Conservation (phyloP, 2,888 invertebrate species). For the Toxonevra muliebris region DNA sequence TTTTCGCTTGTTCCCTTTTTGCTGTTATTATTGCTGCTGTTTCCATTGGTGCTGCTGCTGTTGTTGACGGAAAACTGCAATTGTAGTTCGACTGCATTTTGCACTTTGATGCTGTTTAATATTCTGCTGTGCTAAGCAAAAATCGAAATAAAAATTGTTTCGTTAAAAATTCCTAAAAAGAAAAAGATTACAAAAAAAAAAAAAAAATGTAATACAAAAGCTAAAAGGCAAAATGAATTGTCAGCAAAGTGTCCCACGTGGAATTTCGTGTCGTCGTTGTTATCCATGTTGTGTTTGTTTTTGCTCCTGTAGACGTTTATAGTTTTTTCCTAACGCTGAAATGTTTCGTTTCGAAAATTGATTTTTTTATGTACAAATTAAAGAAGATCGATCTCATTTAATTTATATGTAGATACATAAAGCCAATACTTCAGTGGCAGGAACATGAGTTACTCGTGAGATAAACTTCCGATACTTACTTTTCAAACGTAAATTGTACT, state of each 20-base stretch:
- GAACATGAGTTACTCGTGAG: too few species aligned
- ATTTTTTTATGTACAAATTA: too few species aligned
- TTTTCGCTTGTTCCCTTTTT: conserved; percentile 5
- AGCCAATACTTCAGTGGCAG: too few species aligned
- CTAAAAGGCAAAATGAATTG: conserved; percentile 32
- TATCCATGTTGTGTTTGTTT: too few species aligned
- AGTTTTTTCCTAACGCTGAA: too few species aligned
- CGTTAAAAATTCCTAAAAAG: conserved; percentile 24
- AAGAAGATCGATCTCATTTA: too few species aligned
- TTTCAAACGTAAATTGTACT: too few species aligned
- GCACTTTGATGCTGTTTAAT: conserved; percentile 41
- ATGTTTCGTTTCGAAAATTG: too few species aligned
- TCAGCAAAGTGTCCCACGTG: conserved; percentile 29
- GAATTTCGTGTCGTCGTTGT: background rate
- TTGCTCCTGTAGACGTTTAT: too few species aligned
- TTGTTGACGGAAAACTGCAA: conserved; percentile 29
- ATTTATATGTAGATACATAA: too few species aligned
- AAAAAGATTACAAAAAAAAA: conserved; percentile 12
- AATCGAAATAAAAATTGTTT: conserved; percentile 34
- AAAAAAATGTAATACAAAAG: conserved; percentile 20
- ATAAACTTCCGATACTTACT: too few species aligned
- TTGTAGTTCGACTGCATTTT: conserved; percentile 40
- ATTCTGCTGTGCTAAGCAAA: conserved; percentile 40
- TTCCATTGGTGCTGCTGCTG: background rate
- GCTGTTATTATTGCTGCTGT: conserved; percentile 7